Evolutionary conservation across 2,888 invertebrate species (phyloP).

Genomic region (Ochlodes sylvanus): DNA sequence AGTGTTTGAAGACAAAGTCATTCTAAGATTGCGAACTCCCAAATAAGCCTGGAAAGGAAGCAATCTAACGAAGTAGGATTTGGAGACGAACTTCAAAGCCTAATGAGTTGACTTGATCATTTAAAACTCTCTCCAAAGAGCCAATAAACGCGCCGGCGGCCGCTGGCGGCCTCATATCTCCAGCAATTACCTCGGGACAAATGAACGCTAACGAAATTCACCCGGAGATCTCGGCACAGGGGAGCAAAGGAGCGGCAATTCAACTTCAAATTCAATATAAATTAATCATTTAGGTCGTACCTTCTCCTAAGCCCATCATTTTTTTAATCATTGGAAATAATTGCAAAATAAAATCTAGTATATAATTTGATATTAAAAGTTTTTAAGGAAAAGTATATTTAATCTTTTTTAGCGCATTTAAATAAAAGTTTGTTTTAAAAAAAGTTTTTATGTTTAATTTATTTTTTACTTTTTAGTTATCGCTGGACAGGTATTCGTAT

Average conservation of each 20-base stretch:
- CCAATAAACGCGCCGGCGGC: conserved; percentile 60
- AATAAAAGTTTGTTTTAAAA: too few relatives aligned
- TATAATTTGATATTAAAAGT: too few relatives aligned
- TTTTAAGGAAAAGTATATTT: too few relatives aligned
- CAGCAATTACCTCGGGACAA: conserved; percentile 81
- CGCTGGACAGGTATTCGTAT: too few relatives aligned
- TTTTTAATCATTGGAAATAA: too few relatives aligned
- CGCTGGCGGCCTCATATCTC: conserved; percentile 66
- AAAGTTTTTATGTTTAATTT: too few relatives aligned
- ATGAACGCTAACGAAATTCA: conserved; percentile 82
- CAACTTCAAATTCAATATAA: too few relatives aligned
- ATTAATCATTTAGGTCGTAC: too few relatives aligned
- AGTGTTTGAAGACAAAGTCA: conserved; percentile 13
- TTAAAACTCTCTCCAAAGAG: conserved; percentile 63
- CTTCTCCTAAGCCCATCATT: too few relatives aligned
- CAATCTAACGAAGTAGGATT: conserved; percentile 39
- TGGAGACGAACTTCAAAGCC: conserved; percentile 32
- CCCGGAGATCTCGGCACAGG: conserved; percentile 59
- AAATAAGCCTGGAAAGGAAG: conserved; percentile 17
- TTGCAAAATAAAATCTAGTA: too few relatives aligned
- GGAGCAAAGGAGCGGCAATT: conserved; percentile 46
- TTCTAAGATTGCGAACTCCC: conserved; percentile 1
- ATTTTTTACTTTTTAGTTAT: too few relatives aligned
- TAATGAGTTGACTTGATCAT: conserved; percentile 65
- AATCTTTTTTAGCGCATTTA: too few relatives aligned